Percentiles rank a stretch among this genome's conserved stretches.
These are phyloP conservation scores for Neomonachus schauinslandi DNA, from an alignment of 2,113 vertebrate genomes.

Conservation along the genomic window DNA sequence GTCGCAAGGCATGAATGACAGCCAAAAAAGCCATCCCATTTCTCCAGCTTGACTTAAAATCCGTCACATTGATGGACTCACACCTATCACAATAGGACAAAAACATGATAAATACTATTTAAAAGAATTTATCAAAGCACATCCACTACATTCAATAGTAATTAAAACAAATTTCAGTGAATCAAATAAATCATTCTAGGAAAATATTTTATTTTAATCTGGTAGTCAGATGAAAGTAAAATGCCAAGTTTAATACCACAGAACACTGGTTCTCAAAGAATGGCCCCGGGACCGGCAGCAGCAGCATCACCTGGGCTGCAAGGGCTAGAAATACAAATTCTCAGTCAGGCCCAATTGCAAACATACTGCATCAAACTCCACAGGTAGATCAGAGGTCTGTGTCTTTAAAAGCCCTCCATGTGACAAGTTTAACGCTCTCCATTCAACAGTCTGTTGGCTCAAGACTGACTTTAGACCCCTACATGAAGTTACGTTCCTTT, in stretches of 20 bases:
- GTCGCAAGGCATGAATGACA: constrained; percentile 91
- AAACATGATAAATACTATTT: neutral
- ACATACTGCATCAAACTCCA: neutral
- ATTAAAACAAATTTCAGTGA: neutral
- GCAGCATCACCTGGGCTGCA: neutral
- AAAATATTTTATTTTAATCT: neutral
- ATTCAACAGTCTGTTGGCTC: neutral
- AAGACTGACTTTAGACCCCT: neutral
- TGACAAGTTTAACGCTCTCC: neutral
- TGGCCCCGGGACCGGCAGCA: neutral
- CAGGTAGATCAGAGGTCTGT: neutral
- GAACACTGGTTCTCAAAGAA: neutral
- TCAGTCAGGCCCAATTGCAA: neutral
- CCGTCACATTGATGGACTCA: constrained; percentile 90
- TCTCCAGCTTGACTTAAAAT: constrained; percentile 97
- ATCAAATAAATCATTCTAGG: neutral
- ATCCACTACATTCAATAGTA: neutral
- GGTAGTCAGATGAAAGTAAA: neutral
- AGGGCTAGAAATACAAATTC: neutral
- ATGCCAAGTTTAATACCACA: neutral
- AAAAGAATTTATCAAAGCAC: neutral
- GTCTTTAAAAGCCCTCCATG: neutral
- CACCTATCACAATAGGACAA: constrained; percentile 82
- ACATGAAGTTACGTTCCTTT: neutral
- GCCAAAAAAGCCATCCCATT: constrained; percentile 95